Percentiles rank a stretch among this genome's conserved stretches.
Evolutionary conservation across 2,797 vertebrate genomes (phyloP).

Genomic region (Acipenser ruthenus): DNA sequence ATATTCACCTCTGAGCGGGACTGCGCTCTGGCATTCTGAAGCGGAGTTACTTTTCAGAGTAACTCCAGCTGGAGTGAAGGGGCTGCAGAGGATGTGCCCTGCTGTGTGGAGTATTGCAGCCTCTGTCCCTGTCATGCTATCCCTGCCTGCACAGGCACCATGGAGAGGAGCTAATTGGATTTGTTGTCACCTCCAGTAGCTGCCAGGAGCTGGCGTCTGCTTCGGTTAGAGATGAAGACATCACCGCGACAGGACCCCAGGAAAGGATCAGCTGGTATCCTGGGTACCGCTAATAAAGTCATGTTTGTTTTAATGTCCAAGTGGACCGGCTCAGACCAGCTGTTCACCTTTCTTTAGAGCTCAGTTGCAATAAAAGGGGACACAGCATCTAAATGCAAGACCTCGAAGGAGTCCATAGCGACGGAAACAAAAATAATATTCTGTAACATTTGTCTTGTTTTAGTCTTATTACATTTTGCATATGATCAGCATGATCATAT

Average conservation of each 20-base stretch:
- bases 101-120: slow-evolving; percentile 56
- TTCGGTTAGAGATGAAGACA: slow-evolving; percentile 98
- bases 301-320: slow-evolving; percentile 82
- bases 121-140: slow-evolving; percentile 60
- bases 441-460: too few species aligned
- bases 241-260: slow-evolving; percentile 93
- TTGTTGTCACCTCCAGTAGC: slow-evolving; percentile 97
- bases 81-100: slow-evolving; percentile 42
- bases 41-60: slow-evolving; percentile 19
- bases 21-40: slow-evolving; percentile 8
- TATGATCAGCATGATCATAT: too few species aligned
- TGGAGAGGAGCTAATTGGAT: slow-evolving; percentile 99
- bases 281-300: slow-evolving; percentile 87
- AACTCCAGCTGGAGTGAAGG: slow-evolving; percentile 28
- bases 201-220: slow-evolving; percentile 93
- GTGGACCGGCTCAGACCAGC: slow-evolving; percentile 80
- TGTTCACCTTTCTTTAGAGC: slow-evolving; percentile 66
- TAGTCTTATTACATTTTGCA: too few species aligned
- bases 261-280: slow-evolving; percentile 96
- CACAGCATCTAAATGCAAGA: not conserved
- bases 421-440: too few species aligned
- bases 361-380: slow-evolving; percentile 15
- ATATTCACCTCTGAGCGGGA: not conserved
- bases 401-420: too few species aligned
- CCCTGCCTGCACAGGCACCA: slow-evolving; percentile 61